Conservation (phyloP, 1,140 invertebrate genomes). For the Halotydeus destructor region DNA sequence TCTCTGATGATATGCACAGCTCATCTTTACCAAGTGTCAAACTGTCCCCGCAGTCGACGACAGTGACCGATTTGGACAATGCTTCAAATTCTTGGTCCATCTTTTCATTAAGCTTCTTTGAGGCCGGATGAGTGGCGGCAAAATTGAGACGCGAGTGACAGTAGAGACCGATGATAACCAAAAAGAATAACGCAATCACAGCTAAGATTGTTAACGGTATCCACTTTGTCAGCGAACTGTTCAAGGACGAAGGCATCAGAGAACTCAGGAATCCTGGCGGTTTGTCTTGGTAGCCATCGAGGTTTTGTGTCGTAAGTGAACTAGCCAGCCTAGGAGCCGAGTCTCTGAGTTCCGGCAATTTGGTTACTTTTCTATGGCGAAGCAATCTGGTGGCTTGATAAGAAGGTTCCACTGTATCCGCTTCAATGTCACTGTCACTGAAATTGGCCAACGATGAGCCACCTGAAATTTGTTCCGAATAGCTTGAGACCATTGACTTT, state of each 20-base stretch:
- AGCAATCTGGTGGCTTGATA: slow-evolving; percentile 3
- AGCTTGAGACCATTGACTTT: no score
- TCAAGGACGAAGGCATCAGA: neutral
- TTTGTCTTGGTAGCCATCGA: no score
- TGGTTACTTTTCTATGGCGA: slow-evolving; percentile 1
- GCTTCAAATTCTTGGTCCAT: no score
- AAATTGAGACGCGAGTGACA: slow-evolving; percentile 12
- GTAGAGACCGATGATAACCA: slow-evolving; percentile 13
- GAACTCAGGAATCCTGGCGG: neutral
- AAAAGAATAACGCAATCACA: slow-evolving; percentile 10
- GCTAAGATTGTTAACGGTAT: slow-evolving; percentile 10
- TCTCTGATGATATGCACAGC: slow-evolving; percentile 5
- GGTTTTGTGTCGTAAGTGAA: neutral
- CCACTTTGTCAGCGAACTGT: slow-evolving; percentile 9
- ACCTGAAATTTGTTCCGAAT: neutral
- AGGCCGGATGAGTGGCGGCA: neutral
- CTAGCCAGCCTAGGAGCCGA: neutral
- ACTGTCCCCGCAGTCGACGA: no score
- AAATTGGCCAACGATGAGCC: slow-evolving; percentile 3
- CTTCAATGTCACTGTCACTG: slow-evolving; percentile 11
- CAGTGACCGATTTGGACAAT: no score
- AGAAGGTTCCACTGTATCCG: no score
- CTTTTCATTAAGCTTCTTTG: slow-evolving; percentile 2
- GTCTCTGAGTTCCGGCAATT: slow-evolving; percentile 2
- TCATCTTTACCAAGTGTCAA: neutral